Base-by-base conservation (phyloP, 2,113 vertebrate genomes). In the Gasterosteus nipponicus region DNA sequence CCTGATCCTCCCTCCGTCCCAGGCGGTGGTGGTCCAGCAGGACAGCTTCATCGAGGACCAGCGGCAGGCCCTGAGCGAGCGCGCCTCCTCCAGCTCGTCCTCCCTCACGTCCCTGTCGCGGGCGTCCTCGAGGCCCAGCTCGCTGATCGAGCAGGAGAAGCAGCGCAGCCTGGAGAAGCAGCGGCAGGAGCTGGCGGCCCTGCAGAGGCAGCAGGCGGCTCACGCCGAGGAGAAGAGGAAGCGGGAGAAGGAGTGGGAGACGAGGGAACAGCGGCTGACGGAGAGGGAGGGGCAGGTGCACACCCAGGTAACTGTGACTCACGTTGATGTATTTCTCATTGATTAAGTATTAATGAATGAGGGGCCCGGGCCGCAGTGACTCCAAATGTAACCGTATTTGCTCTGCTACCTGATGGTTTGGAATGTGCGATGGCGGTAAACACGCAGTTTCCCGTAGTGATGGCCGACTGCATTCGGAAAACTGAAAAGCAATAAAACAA, bases 41-140 rank as follows among this genome's bases (percentile, higher is more conserved):
- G 98, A 99, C 92, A 97, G 95, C 18, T 96, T 96, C 92, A 97
- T 99, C 0, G 97, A 99, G 90, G 96, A 98, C 78, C 98, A 97
- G 94, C 96, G 96, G 59, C 94, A 96, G 90, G 91, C 95, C 69
- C 91, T 97, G 83, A 96, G 79, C 0, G 96, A 98, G 92, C 92
- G 94, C 46, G 82, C 82, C 1, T 80, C 91, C 72, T 90, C 90
- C 0, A 92, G 94, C 44, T 81, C 82, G 0, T 80, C 91, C 70
- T 91, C 91, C 0, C 84, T 90, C 51, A 18, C 85, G 7, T 86
- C 89, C 0, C 31, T 87, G 5, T 91, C 90, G 0, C 92, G 97
- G 4, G 85, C 92, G 35, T 77, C 85, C 4, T 94, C 94, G 0
- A 93, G 97, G 8, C 96, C 96, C 12, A 89, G 92, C 77, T 97